phyloP scores from a whole-genome alignment of 2,888 invertebrate genomes.

The Ethmia dodecea region DNA sequence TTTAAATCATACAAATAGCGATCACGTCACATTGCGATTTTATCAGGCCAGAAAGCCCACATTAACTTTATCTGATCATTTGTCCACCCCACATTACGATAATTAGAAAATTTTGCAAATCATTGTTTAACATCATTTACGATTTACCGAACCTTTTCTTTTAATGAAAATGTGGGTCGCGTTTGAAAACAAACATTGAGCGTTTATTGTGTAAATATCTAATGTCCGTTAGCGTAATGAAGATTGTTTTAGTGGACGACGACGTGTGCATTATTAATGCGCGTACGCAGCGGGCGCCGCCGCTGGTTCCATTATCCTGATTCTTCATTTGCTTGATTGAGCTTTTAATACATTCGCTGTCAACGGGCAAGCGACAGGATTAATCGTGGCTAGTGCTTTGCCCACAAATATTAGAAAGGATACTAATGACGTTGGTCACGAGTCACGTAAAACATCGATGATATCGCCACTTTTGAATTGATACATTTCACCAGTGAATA shows the following conservation, averaged over 20 bases:
- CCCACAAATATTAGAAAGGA: slow-evolving; percentile 51
- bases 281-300: slow-evolving; percentile 67
- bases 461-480: slow-evolving; percentile 40
- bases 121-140: slow-evolving; percentile 58
- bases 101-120: slow-evolving; percentile 63
- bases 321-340: slow-evolving; percentile 77
- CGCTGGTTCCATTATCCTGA: slow-evolving; percentile 70
- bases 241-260: slow-evolving; percentile 67
- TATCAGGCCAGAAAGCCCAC: slow-evolving; percentile 12
- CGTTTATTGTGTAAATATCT: slow-evolving; percentile 45
- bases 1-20: no score
- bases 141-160: slow-evolving; percentile 30
- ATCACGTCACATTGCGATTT: no score
- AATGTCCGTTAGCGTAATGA: slow-evolving; percentile 71
- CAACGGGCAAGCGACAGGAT: slow-evolving; percentile 58
- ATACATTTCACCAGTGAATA: no score
- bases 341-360: slow-evolving; percentile 75
- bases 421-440: slow-evolving; percentile 65
- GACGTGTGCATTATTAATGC: slow-evolving; percentile 74
- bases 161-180: slow-evolving; percentile 17
- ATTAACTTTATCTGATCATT: slow-evolving; percentile 8
- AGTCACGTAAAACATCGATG: slow-evolving; percentile 54
- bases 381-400: slow-evolving; percentile 58
- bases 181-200: slow-evolving; percentile 7
- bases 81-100: slow-evolving; percentile 34